Conservation (phyloP, 2,113 vertebrate genomes). For the Limanda limanda region DNA sequence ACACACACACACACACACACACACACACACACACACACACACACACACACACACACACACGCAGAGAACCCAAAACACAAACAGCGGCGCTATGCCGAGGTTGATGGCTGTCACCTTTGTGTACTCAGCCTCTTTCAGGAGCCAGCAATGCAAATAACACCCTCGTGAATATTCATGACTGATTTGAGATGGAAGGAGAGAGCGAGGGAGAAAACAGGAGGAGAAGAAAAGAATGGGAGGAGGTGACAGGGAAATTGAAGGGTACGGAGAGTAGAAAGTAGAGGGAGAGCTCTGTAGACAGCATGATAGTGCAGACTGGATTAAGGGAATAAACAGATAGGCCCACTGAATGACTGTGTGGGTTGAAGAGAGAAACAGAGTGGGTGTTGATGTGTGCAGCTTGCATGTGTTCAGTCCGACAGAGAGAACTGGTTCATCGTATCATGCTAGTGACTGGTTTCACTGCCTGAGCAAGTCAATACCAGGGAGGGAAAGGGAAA, state of each 20-base stretch:
- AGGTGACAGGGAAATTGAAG: slow-evolving; percentile 46
- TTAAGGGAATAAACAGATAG: slow-evolving; percentile 59
- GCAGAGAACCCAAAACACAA: slow-evolving; percentile 47
- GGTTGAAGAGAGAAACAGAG: slow-evolving; percentile 26
- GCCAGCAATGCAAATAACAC: slow-evolving; percentile 72
- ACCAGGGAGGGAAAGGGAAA: too few relatives aligned
- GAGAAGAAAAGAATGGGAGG: slow-evolving; percentile 32
- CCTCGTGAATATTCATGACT: slow-evolving; percentile 70
- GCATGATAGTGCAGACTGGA: slow-evolving; percentile 54
- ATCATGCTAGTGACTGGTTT: too few relatives aligned
- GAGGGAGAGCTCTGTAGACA: slow-evolving; percentile 24
- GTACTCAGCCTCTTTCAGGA: slow-evolving; percentile 69
- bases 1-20: slow-evolving; percentile 34
- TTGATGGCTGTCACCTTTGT: slow-evolving; percentile 78
- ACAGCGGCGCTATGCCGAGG: slow-evolving; percentile 56
- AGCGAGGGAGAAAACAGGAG: background rate
- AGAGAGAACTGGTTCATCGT: background rate
- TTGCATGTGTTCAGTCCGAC: background rate
- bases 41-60: slow-evolving; percentile 36
- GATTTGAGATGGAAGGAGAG: slow-evolving; percentile 56
- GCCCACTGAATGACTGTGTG: slow-evolving; percentile 27
- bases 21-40: slow-evolving; percentile 30
- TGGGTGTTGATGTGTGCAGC: background rate
- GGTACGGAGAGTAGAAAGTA: background rate
- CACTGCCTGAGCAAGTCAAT: too few relatives aligned